Evolutionary conservation across 2,113 vertebrate genomes (phyloP).

Genomic region (Galeopterus variegatus): DNA sequence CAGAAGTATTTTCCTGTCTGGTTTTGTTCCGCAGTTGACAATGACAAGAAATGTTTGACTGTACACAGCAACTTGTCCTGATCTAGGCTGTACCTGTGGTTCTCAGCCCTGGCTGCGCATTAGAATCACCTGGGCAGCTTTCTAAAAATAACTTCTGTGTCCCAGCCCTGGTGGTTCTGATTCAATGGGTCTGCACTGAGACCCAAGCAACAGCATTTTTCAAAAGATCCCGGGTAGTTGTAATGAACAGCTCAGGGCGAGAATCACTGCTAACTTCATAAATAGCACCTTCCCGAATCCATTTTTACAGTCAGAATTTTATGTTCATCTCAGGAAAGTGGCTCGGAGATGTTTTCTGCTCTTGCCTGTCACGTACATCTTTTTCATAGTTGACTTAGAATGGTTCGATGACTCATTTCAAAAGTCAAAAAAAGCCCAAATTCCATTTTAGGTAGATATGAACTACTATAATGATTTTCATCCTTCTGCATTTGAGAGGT

Average conservation of each 20-base stretch:
- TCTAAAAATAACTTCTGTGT: neutral
- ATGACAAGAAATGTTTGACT: neutral
- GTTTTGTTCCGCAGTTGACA: neutral
- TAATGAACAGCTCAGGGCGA: neutral
- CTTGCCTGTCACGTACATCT: slow-evolving; percentile 63
- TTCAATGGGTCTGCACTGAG: neutral
- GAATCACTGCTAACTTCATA: slow-evolving; percentile 14
- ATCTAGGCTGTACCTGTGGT: neutral
- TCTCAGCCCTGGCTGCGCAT: neutral
- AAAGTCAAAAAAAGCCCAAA: slow-evolving; percentile 73
- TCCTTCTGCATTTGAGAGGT: slow-evolving; percentile 40
- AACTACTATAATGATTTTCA: slow-evolving; percentile 47
- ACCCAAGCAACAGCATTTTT: neutral
- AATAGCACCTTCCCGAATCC: neutral
- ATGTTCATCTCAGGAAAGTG: slow-evolving; percentile 52
- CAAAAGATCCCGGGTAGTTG: neutral
- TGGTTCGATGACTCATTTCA: slow-evolving; percentile 79
- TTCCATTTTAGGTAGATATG: slow-evolving; percentile 68
- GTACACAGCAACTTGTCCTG: neutral
- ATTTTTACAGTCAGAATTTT: slow-evolving; percentile 36
- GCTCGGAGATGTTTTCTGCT: slow-evolving; percentile 22
- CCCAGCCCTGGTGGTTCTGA: neutral
- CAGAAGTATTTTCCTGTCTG: neutral
- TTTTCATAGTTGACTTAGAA: slow-evolving; percentile 64
- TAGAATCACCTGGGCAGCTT: neutral